phyloP scores from a whole-genome alignment of 2,797 vertebrate genomes.

The Dromococcyx pavoninus region DNA sequence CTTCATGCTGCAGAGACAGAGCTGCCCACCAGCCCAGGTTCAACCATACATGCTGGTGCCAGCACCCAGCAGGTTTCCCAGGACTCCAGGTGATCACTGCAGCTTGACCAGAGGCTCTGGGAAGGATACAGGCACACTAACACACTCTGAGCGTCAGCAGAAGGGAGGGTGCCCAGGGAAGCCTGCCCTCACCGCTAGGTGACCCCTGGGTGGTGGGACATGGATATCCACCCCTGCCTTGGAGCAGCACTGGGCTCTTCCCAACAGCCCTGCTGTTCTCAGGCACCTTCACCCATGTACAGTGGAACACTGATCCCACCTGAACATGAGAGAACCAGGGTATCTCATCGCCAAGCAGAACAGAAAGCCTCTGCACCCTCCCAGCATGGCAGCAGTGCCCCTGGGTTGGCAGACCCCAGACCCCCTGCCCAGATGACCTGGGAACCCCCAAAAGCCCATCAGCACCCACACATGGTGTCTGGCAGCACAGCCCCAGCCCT shows the following conservation, averaged over 20 bases:
- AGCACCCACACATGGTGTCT: background rate
- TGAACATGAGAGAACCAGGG: too few species aligned
- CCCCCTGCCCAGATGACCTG: background rate
- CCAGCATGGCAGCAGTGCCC: background rate
- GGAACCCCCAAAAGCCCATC: background rate
- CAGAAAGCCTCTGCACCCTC: background rate
- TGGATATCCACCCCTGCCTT: too few species aligned
- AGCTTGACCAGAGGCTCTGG: too few species aligned
- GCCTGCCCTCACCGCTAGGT: background rate
- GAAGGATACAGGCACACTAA: background rate
- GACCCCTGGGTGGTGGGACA: background rate
- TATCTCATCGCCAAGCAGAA: background rate
- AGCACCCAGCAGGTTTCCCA: background rate
- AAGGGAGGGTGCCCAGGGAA: background rate
- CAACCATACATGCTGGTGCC: background rate
- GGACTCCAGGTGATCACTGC: background rate
- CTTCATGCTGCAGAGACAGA: background rate
- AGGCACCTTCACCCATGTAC: fast-evolving
- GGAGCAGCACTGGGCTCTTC: too few species aligned
- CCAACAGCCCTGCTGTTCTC: background rate
- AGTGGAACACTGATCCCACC: too few species aligned
- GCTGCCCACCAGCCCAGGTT: background rate
- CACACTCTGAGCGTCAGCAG: fast-evolving
- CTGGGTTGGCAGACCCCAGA: background rate
- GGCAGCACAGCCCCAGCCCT: background rate